phyloP scores from a whole-genome alignment of 2,888 invertebrate genomes.

The Crossocerus cetratus region DNA sequence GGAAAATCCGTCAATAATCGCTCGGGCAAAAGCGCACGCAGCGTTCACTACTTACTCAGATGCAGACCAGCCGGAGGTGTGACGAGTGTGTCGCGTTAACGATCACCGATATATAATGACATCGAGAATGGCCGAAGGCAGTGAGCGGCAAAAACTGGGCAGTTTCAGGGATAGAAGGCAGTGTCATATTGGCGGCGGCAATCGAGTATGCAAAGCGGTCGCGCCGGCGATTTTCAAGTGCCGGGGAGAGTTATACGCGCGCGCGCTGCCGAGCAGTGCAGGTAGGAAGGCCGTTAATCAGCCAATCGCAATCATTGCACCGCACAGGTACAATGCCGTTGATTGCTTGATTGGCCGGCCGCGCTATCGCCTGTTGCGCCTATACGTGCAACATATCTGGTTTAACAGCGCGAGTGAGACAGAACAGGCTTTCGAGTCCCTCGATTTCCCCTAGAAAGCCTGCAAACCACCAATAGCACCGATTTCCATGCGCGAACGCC shows the following conservation, averaged over 20 bases:
- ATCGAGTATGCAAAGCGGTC: conserved; percentile 60
- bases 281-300: conserved; percentile 51
- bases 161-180: conserved; percentile 40
- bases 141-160: conserved; percentile 37
- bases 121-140: conserved; percentile 52
- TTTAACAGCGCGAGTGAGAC: not conserved
- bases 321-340: conserved; percentile 39
- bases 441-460: too few species aligned
- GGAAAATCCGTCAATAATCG: too few species aligned
- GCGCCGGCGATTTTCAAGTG: conserved; percentile 12
- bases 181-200: conserved; percentile 32
- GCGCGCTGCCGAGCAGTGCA: conserved; percentile 26
- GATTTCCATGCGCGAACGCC: too few species aligned
- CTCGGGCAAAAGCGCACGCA: too few species aligned
- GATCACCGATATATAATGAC: conserved; percentile 47
- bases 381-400: conserved; percentile 8
- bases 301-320: conserved; percentile 56
- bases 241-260: conserved; percentile 46
- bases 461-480: too few species aligned
- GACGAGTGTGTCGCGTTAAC: conserved; percentile 23
- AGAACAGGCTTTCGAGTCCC: too few species aligned
- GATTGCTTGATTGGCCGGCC: conserved; percentile 47
- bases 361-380: conserved; percentile 47
- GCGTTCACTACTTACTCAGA: too few species aligned
- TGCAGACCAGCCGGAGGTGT: not conserved